These are phyloP conservation scores for Steatocranus sp. DNA, from an alignment of 2,797 vertebrate genomes.

Conservation along the genomic window DNA sequence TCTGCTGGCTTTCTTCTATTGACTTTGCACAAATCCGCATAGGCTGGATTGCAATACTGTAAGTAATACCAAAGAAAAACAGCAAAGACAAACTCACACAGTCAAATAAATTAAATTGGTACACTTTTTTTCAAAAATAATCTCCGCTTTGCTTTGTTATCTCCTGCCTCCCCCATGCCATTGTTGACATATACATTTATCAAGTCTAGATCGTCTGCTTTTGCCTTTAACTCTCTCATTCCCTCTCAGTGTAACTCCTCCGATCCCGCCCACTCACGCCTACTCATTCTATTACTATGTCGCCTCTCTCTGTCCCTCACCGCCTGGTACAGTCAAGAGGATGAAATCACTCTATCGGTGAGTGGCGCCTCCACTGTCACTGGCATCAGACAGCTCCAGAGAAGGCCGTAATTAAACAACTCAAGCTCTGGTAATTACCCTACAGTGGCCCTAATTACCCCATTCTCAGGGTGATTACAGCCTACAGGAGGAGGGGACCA, in stretches of 20 bases:
- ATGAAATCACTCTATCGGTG: constrained; percentile 65
- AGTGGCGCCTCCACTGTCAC: constrained; percentile 68
- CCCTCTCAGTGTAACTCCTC: constrained; percentile 26
- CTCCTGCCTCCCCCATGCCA: background rate
- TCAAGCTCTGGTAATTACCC: constrained; percentile 79
- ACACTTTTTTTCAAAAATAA: background rate
- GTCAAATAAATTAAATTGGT: background rate
- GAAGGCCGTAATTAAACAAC: constrained; percentile 80
- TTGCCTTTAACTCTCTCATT: constrained; percentile 6
- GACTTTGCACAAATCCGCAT: background rate
- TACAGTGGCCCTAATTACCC: constrained; percentile 78
- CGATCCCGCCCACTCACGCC: constrained; percentile 31
- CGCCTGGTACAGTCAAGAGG: constrained; percentile 59
- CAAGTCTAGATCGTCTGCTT: constrained; percentile 6
- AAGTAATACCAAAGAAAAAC: background rate
- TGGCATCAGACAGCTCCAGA: constrained; percentile 67
- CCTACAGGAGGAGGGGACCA: constrained; percentile 55
- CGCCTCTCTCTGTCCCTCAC: constrained; percentile 29
- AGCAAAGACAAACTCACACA: background rate
- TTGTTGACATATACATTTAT: constrained; percentile 14
- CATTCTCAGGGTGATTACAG: constrained; percentile 77
- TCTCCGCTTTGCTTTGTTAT: background rate
- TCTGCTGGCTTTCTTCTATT: background rate
- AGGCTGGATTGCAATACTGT: background rate
- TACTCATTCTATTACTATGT: constrained; percentile 27